phyloP scores from a whole-genome alignment of 1,140 invertebrate species.

The Drosophila obscura region DNA sequence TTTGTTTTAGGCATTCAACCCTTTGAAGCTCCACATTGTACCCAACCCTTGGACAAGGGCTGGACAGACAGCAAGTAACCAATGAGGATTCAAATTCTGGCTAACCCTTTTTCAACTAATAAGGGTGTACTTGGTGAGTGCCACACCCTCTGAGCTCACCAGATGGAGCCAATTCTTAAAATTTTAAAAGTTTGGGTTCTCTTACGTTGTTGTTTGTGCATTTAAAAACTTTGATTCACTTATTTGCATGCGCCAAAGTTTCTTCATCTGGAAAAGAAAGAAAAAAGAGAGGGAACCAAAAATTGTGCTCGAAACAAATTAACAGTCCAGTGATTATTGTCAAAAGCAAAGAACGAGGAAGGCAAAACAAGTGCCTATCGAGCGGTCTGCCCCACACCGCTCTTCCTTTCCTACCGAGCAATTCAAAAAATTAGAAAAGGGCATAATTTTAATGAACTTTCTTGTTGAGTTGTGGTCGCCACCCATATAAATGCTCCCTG shows the following conservation, averaged over 20 bases:
- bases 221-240: conserved; percentile 73
- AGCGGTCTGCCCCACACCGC: conserved; percentile 10
- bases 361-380: conserved; percentile 73
- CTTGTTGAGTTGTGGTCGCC: conserved; percentile 43
- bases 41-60: conserved; percentile 49
- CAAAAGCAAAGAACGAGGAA: conserved; percentile 75
- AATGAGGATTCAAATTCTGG: conserved; percentile 36
- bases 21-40: conserved; percentile 30
- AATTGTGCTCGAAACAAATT: conserved; percentile 68
- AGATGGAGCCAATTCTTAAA: conserved; percentile 1
- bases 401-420: conserved; percentile 17
- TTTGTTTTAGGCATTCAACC: conserved; percentile 67
- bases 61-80: conserved; percentile 52
- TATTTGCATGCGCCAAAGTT: conserved; percentile 79
- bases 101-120: conserved; percentile 55
- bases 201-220: conserved; percentile 11
- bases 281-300: conserved; percentile 28
- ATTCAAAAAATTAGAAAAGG: conserved; percentile 78
- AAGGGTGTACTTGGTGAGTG: conserved; percentile 36
- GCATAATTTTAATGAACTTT: conserved; percentile 83
- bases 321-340: conserved; percentile 82
- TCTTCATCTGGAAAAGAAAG: conserved; percentile 74
- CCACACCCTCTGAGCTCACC: conserved; percentile 29
- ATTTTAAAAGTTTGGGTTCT: conserved; percentile 30
- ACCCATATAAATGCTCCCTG: conserved; percentile 36